Base-by-base conservation (phyloP, 2,888 invertebrate genomes). In the Cephus sareptanus region DNA sequence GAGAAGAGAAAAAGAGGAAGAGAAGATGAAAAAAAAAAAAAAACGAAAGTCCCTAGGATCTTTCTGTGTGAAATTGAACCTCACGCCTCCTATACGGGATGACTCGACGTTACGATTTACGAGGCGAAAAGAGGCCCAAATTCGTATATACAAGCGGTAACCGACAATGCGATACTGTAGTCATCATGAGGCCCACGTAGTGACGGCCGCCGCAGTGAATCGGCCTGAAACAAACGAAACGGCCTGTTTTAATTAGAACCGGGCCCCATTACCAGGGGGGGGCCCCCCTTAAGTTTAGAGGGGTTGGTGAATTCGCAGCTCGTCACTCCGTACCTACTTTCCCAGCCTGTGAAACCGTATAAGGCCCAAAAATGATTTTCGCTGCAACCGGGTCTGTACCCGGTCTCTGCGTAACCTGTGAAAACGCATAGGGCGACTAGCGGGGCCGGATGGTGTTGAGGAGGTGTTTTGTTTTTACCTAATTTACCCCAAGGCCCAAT, bases 381-480 rank as follows among this genome's bases (percentile, higher is more conserved):
- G 4, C 40, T 15, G 40, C 15, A 1, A 40, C 40, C 15, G 40
- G 15, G 40, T 33, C 33, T 15, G 15, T 56, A 23, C 56, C 56
- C 23, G 1, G 1, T 56, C 2, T 56, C 56, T 23, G 1, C 2
- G 56, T 56, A 56, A 56, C 23, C 56, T 9, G 23, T 56, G 56
- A 56, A 56, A 23, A 56, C 56, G 6, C 56, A 56, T 23, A 23
- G 56, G 56, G 9, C 23, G 33, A 71, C 71, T 23, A 76, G 23
- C 23, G 33, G 74, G 23, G 4, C 13, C 30, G 13, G 31, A 69
- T 35, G 69, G 68, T 75, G 77, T 76, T 76, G 33, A 81, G 81
- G 82, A 83, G 81, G 84, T 81, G 83, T 88, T 88, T 89, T 88
- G 89, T 89, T 89, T 89, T 89, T 88, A 85, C 87, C 87, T 86